Evolutionary conservation across 2,113 vertebrate genomes (phyloP).

Genomic region (Perca fluviatilis): DNA sequence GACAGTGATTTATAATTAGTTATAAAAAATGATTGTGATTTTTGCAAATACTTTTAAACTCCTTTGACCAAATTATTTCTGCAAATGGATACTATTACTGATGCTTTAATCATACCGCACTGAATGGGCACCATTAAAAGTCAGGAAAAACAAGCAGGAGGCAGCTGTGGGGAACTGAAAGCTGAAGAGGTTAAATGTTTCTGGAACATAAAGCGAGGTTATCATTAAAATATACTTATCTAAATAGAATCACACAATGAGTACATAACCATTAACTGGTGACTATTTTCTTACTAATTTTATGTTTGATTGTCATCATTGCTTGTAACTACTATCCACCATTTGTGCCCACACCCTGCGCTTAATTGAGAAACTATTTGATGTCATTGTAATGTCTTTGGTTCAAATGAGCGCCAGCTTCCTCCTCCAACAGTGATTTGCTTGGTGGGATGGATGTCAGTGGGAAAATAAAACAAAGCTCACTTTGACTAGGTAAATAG

Average conservation of each 20-base stretch:
- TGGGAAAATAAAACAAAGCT: conserved; percentile 6
- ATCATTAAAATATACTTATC: neutral
- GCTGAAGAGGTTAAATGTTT: neutral
- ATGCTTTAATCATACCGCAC: neutral
- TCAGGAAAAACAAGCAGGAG: neutral
- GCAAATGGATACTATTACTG: neutral
- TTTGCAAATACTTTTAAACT: too few species aligned
- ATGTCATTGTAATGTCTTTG: neutral
- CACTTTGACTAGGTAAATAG: neutral
- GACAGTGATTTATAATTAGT: too few species aligned
- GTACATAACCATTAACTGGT: neutral
- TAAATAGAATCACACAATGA: conserved; percentile 1
- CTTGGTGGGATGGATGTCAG: conserved; percentile 2
- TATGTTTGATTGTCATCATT: neutral
- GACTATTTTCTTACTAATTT: neutral
- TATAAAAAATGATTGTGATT: too few species aligned
- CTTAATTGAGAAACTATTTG: conserved; percentile 13
- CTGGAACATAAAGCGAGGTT: neutral
- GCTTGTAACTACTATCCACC: neutral
- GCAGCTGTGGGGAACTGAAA: neutral
- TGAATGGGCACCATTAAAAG: neutral
- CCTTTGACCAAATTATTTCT: neutral
- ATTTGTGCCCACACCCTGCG: neutral
- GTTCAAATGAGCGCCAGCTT: neutral
- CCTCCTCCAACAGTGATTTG: neutral